Evolutionary conservation across 1,140 invertebrate genomes (phyloP).

Genomic region (Ephestia elutella): DNA sequence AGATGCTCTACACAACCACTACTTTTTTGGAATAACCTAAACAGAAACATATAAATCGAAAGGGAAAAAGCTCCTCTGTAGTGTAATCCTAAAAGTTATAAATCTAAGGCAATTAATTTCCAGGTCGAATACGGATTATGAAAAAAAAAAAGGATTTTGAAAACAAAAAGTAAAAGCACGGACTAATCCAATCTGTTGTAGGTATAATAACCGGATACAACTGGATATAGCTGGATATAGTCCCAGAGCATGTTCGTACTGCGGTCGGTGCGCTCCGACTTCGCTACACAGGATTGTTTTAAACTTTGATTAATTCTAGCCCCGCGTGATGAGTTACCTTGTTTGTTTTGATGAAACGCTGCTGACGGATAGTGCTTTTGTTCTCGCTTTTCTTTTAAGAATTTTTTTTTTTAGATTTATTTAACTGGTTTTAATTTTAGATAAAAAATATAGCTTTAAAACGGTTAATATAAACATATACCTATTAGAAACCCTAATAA

Average conservation of each 20-base stretch:
- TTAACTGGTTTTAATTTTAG: neutral
- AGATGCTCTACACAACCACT: too few species aligned
- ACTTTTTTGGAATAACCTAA: too few species aligned
- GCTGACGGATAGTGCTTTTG: conserved; percentile 32
- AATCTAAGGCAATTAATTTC: too few species aligned
- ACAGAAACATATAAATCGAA: too few species aligned
- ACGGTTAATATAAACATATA: too few species aligned
- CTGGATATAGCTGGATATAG: neutral
- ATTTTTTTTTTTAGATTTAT: neutral
- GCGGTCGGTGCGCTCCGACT: conserved; percentile 21
- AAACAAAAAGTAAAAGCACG: neutral
- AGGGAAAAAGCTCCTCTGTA: too few species aligned
- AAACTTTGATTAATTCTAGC: conserved; percentile 70
- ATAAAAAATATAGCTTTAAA: too few species aligned
- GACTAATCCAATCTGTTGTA: neutral
- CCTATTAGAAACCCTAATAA: too few species aligned
- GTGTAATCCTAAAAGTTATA: too few species aligned
- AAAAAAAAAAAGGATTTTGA: neutral
- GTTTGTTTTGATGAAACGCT: conserved; percentile 56
- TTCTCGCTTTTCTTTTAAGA: neutral
- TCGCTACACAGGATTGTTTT: conserved; percentile 61
- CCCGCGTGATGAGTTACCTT: conserved; percentile 43
- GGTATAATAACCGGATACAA: neutral
- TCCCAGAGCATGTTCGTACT: conserved; percentile 6
- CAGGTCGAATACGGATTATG: too few species aligned